Percentiles rank a stretch among this genome's conserved stretches.
These are phyloP conservation scores for Microctenopoma lineatum DNA, from an alignment of 2,797 vertebrate species.

Conservation along the genomic window DNA sequence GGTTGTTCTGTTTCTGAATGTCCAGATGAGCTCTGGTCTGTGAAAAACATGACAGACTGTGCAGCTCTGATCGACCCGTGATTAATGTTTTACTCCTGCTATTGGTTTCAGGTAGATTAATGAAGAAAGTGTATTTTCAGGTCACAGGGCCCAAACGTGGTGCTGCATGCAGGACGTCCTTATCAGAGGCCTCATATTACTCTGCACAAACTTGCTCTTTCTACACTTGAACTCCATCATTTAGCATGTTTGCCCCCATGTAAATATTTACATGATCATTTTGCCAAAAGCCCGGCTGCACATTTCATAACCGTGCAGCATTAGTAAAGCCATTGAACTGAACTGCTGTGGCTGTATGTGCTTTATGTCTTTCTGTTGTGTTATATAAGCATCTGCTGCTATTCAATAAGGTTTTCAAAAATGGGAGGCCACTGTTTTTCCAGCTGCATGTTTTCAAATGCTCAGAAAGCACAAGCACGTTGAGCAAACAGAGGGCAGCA, in stretches of 20 bases:
- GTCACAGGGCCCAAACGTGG: slow-evolving; percentile 6
- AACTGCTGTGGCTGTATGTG: not conserved
- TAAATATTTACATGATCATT: slow-evolving; percentile 49
- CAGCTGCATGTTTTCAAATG: not conserved
- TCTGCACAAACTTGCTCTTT: slow-evolving; percentile 5
- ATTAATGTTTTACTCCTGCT: slow-evolving; percentile 37
- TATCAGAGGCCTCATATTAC: slow-evolving; percentile 8
- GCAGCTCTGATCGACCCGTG: slow-evolving; percentile 4
- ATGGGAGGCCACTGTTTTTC: not conserved
- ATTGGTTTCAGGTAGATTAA: not conserved
- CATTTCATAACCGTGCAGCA: slow-evolving; percentile 13
- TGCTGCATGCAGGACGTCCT: slow-evolving; percentile 18
- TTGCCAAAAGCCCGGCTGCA: slow-evolving; percentile 13
- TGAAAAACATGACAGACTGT: not conserved
- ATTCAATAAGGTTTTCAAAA: not conserved
- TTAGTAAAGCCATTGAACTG: no score
- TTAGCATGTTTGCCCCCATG: slow-evolving; percentile 5
- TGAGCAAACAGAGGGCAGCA: no score
- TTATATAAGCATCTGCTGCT: no score
- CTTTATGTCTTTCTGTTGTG: no score
- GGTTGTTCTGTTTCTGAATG: slow-evolving; percentile 3
- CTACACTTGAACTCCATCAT: slow-evolving; percentile 30
- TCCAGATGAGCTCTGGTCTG: not conserved
- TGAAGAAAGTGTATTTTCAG: slow-evolving; percentile 22
- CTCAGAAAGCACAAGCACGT: not conserved